Base-by-base conservation (phyloP, 1,140 invertebrate genomes). In the Listronotus oregonensis region DNA sequence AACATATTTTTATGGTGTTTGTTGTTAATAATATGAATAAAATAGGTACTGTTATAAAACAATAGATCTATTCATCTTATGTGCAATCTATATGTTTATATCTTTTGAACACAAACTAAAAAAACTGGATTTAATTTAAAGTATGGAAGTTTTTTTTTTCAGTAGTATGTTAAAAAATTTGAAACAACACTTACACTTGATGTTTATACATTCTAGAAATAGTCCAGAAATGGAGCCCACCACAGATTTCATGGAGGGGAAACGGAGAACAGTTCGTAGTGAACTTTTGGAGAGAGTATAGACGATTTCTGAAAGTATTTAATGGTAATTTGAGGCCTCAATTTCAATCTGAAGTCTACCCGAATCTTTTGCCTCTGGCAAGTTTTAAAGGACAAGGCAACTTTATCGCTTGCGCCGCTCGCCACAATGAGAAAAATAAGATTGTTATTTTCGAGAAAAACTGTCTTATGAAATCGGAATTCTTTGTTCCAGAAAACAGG, bases 371-470 rank as follows among this genome's bases (percentile, higher is more conserved):
- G 21, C 9, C 57, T 15, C 18, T 47, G 32, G 31, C 64, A 34
- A 57, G 70, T 5, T 73, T 70, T 58, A 66, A 67, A 43, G 60
- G 54, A 1, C 32, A 58, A 27, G 72, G 72, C 9, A 71, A 73
- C 56, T 68, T 64, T 62, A 70, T 73, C 54, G 72, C 72, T 14
- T 62, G 57, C 54, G 10, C 51, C 44, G 40, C 64, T 57, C 17
- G 12, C 27, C 17, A 27, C 17, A 43, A 61, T 17, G 39, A 66
- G 11, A 14, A 15, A 42, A 64, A 69, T 40, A 49, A 50, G 31
- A 52, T 73, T 14, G 58, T 73, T n/a, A 67, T 73, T 43, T 73
- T 69, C 58, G 72, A 73, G 43, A 73, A 73, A 46, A 73, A 73
- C 46, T 71, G 72, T 37, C 63, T 66, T 31, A 58, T 66, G 4